phyloP scores from a whole-genome alignment of 1,140 invertebrate species.

The Neotoxoptera formosana region DNA sequence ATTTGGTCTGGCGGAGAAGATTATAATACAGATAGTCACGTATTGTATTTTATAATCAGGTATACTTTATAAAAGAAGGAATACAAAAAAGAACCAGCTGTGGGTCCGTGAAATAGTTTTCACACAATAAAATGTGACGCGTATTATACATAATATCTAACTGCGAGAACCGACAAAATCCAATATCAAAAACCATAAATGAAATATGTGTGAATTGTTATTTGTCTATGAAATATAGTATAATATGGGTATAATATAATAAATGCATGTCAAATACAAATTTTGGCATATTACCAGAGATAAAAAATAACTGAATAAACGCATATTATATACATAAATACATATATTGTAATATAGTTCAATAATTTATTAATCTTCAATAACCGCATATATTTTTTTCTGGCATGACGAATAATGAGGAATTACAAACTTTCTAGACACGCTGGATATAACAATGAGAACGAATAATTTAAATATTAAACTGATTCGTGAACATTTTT shows the following conservation, averaged over 20 bases:
- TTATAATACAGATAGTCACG: background rate
- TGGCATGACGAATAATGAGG: background rate
- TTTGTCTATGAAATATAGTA: background rate
- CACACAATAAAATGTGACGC: background rate
- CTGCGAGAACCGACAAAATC: background rate
- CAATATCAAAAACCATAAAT: background rate
- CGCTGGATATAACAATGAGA: background rate
- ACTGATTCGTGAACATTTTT: background rate
- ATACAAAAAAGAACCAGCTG: conserved; percentile 24
- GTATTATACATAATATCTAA: background rate
- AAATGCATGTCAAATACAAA: no score
- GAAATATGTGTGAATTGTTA: background rate
- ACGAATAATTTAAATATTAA: background rate
- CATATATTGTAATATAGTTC: background rate
- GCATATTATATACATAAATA: no score
- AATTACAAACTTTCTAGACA: background rate
- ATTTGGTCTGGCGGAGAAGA: background rate
- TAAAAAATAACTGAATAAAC: no score
- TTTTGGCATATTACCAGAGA: no score
- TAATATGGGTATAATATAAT: no score
- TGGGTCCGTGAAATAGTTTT: background rate
- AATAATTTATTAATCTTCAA: background rate
- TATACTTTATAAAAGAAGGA: background rate
- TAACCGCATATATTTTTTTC: background rate
- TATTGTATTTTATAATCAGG: conserved; percentile 3